phyloP scores from a whole-genome alignment of 2,113 vertebrate species.

The Leucopsar rothschildi region DNA sequence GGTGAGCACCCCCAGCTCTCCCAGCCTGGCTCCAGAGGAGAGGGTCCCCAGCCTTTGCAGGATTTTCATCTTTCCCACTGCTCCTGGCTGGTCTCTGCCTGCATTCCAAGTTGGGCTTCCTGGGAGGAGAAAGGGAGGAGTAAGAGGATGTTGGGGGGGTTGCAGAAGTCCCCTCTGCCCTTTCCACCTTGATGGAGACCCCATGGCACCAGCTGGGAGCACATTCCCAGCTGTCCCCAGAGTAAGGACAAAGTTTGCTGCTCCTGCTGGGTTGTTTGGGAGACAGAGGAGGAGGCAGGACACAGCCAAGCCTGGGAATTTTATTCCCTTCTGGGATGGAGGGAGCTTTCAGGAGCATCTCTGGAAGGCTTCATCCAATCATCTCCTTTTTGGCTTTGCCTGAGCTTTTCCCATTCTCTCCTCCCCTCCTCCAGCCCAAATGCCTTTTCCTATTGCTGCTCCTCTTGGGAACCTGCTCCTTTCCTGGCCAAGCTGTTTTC shows the following conservation, averaged over 20 bases:
- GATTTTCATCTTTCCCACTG: neutral
- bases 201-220: rapidly evolving
- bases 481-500: neutral
- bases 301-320: neutral
- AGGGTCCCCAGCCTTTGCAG: neutral
- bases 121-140: neutral
- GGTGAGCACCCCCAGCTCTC: neutral
- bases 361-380: neutral
- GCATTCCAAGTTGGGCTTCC: neutral
- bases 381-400: neutral
- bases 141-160: rapidly evolving
- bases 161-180: neutral
- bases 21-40: neutral
- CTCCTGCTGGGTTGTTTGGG: neutral
- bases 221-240: neutral
- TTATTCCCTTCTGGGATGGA: neutral
- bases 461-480: rapidly evolving
- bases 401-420: neutral
- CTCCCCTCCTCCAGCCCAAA: neutral
- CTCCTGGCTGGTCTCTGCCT: neutral
- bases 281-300: neutral
- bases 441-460: neutral
- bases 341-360: neutral
- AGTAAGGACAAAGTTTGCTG: neutral
- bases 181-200: neutral